Conservation (phyloP, 2,113 vertebrate genomes). For the Malurus melanocephalus region DNA sequence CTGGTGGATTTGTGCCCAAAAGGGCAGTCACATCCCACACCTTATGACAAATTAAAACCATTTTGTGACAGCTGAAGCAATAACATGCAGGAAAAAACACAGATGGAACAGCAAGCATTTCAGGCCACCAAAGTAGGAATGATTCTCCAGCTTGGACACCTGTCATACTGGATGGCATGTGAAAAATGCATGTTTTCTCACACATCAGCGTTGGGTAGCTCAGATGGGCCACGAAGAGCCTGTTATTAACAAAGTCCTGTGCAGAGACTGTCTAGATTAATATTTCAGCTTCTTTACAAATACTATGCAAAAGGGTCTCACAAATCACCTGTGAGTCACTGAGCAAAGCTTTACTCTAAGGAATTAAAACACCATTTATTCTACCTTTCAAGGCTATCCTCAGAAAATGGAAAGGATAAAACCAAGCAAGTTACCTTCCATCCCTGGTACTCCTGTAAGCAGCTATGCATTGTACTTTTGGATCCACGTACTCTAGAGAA, state of each 20-base stretch:
- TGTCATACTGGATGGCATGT: fast-evolving
- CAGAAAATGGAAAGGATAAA: not conserved
- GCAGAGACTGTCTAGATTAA: not conserved
- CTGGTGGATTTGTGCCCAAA: not conserved
- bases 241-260: not conserved
- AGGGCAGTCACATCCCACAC: not conserved
- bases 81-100: not conserved
- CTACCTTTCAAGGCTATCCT: not conserved
- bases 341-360: not conserved
- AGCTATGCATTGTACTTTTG: constrained; percentile 84
- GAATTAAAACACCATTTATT: not conserved
- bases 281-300: not conserved
- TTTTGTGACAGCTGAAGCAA: not conserved
- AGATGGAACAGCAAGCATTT: not conserved
- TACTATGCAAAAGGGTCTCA: not conserved
- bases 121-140: not conserved
- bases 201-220: not conserved
- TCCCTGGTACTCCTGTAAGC: constrained; percentile 62
- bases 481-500: constrained; percentile 80
- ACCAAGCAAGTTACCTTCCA: constrained; percentile 64
- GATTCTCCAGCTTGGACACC: not conserved
- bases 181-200: not conserved
- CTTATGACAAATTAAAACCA: not conserved
- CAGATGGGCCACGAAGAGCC: not conserved
- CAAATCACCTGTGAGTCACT: not conserved